Conservation (phyloP, 2,888 invertebrate genomes). For the Brachypterus glaber region DNA sequence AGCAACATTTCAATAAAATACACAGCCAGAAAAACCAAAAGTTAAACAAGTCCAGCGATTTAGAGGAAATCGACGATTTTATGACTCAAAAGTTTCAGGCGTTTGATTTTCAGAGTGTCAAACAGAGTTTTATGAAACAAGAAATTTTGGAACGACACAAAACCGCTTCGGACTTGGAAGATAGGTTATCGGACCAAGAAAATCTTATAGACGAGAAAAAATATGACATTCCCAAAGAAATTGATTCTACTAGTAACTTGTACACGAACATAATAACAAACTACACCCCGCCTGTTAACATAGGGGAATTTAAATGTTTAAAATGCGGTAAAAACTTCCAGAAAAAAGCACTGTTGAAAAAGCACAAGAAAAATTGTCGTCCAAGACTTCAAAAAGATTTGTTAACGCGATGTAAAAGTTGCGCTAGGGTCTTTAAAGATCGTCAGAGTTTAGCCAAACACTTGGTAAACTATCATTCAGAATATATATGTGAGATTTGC, state of each 20-base stretch:
- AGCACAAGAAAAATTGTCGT: slow-evolving; percentile 50
- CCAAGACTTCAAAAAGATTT: slow-evolving; percentile 43
- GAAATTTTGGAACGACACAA: slow-evolving; percentile 28
- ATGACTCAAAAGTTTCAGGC: slow-evolving; percentile 36
- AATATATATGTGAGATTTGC: slow-evolving; percentile 47
- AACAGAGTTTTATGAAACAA: slow-evolving; percentile 35
- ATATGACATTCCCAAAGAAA: slow-evolving; percentile 33
- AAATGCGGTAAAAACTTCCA: slow-evolving; percentile 49
- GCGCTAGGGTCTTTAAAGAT: slow-evolving; percentile 48
- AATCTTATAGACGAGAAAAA: slow-evolving; percentile 15
- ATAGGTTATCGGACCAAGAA: slow-evolving; percentile 17
- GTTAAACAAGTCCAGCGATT: not conserved
- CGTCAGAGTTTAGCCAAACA: slow-evolving; percentile 47
- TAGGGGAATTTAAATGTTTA: slow-evolving; percentile 44
- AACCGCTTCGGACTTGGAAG: slow-evolving; percentile 20
- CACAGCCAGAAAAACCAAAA: slow-evolving; percentile 32
- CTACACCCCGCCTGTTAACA: slow-evolving; percentile 40
- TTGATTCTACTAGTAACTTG: slow-evolving; percentile 36
- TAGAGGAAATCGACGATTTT: slow-evolving; percentile 20
- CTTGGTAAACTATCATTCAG: slow-evolving; percentile 46
- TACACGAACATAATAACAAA: slow-evolving; percentile 41
- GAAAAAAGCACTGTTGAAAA: slow-evolving; percentile 46
- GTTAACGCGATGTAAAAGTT: slow-evolving; percentile 48
- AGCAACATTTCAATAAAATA: slow-evolving; percentile 48
- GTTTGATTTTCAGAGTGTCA: slow-evolving; percentile 34